Percentiles rank a stretch among this genome's conserved stretches.
Evolutionary conservation across 2,888 invertebrate species (phyloP).

Genomic region (Blastobasis adustella): DNA sequence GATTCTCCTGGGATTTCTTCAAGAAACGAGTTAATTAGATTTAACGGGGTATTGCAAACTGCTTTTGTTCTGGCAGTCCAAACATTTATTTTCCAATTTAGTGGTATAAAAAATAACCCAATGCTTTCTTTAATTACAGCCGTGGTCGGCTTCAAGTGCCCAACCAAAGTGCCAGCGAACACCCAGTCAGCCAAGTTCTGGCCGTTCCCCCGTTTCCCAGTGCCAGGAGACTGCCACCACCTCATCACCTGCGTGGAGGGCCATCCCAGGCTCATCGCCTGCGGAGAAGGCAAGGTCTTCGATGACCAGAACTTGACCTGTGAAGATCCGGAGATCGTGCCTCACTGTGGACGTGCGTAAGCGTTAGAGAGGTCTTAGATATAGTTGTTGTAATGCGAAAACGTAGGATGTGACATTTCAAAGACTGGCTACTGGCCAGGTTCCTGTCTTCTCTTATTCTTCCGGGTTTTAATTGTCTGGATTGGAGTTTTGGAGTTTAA

Average conservation of each 20-base stretch:
- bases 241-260: constrained; percentile 94
- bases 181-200: constrained; percentile 91
- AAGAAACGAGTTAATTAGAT: no score
- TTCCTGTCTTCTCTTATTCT: no score
- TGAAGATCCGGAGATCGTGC: constrained; percentile 81
- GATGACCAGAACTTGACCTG: constrained; percentile 89
- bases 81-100: no score
- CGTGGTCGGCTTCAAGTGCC: constrained; percentile 94
- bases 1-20: no score
- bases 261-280: constrained; percentile 89
- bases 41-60: no score
- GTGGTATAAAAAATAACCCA: not conserved
- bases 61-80: no score
- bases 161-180: constrained; percentile 86
- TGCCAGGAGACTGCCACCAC: constrained; percentile 89
- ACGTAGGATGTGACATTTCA: constrained; percentile 9
- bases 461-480: no score
- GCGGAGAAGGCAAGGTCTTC: constrained; percentile 91
- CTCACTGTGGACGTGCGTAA: constrained; percentile 62
- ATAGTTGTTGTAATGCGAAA: constrained; percentile 45
- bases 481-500: no score
- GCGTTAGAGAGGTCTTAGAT: not conserved
- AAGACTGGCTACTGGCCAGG: no score
- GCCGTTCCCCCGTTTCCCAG: constrained; percentile 93
- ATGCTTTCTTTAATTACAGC: constrained; percentile 61